Evolutionary conservation across 2,113 vertebrate species (phyloP), one percentile per base, ranked within the genome.

Genomic region (Ciconia stormi): DNA sequence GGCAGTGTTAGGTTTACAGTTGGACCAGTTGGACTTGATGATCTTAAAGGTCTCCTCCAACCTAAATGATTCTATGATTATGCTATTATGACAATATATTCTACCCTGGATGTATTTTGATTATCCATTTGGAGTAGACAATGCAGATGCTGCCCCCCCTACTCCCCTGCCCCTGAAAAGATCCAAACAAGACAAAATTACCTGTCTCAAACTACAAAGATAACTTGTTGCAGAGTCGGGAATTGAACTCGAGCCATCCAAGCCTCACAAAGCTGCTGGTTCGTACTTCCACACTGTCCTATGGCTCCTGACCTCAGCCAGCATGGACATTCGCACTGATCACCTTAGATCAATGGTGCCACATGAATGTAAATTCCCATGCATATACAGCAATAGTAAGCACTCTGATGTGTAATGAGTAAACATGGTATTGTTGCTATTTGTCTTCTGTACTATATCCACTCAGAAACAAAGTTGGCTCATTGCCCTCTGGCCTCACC

Each of bases 91-190:
- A 71, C 20, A 59, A 27, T 32, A 66, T 20, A 40, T 52, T 58
- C 27, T 52, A 66, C 38, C 19, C 19, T 36, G 38, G 9, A 36
- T n/a, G n/a, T 53, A 79, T 62, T 53, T 59, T 84, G 30, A 44
- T 55, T 49, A 85, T 38, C n/a, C 34, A 21, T 55, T n/a, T 80
- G 30, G 40, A 63, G 49, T 4, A 86, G 36, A 32, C 23, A 80
- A 62, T 7, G 70, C 0, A 1, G 13, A 13, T 58, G 40, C 34
- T 32, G 34, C 7, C 9, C 20, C 2, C 5, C 13, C 32, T 17
- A 16, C 56, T 4, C 7, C 9, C 21, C 7, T 8, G 4, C 11
- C 22, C 8, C 19, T 19, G 22, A 10, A 63, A 44, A 79, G 34
- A 55, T 11, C 22, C 38, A 73, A 38, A 50, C 25, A 46, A 67